A percentile compares a stretch with the other conserved stretches of the same genome.
Conservation (phyloP, 2,888 invertebrate genomes). For the Pachydiplax longipennis region DNA sequence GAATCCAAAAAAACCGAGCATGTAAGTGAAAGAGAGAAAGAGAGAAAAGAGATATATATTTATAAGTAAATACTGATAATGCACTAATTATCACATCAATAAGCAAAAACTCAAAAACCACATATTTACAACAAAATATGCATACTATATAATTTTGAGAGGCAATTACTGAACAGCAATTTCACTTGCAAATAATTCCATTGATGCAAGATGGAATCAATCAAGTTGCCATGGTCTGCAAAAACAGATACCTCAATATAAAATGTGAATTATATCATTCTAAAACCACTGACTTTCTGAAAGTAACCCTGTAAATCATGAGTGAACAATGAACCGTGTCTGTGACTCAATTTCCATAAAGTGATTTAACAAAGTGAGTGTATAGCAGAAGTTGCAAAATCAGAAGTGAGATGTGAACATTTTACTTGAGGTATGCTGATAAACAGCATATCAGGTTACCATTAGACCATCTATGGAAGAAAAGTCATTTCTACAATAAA, state of each 20-base stretch:
- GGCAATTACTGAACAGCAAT: not conserved
- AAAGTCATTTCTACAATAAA: too few relatives aligned
- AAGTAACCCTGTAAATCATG: too few relatives aligned
- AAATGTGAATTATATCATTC: too few relatives aligned
- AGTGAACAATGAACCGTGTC: too few relatives aligned
- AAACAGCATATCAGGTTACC: too few relatives aligned
- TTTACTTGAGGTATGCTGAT: too few relatives aligned
- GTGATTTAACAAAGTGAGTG: too few relatives aligned
- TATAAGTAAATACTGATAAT: not conserved
- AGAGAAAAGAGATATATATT: constrained; percentile 26
- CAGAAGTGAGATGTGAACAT: too few relatives aligned
- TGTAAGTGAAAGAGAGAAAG: constrained; percentile 39
- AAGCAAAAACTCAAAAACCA: constrained; percentile 24
- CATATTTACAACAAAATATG: constrained; percentile 23
- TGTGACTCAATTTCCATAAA: too few relatives aligned
- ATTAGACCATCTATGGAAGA: too few relatives aligned
- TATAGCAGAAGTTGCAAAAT: too few relatives aligned
- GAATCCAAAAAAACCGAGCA: constrained; percentile 13
- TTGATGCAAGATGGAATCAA: not conserved
- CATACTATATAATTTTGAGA: constrained; percentile 3
- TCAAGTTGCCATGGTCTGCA: not conserved
- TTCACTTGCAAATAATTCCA: constrained; percentile 29
- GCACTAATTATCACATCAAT: constrained; percentile 38
- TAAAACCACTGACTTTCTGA: too few relatives aligned
- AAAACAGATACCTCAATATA: not conserved